phyloP scores from a whole-genome alignment of 2,113 vertebrate species.

The Podarcis muralis region DNA sequence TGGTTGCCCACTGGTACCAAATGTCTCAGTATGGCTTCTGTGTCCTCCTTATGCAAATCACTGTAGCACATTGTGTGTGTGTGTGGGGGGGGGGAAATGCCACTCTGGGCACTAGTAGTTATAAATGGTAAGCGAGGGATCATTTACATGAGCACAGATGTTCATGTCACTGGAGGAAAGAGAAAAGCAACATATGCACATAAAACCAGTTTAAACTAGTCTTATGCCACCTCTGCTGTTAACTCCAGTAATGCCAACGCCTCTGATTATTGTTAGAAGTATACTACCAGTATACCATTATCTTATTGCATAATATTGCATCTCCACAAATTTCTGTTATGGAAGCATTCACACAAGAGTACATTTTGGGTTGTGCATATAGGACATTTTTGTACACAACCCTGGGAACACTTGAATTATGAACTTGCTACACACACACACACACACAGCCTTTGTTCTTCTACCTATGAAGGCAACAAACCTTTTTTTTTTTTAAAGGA shows the following conservation, averaged over 20 bases:
- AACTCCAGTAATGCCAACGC: background rate
- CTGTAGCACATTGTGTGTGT: background rate
- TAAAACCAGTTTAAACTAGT: background rate
- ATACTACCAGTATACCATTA: background rate
- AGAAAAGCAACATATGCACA: background rate
- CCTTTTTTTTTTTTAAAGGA: background rate
- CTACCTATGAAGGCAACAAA: slow-evolving; percentile 28
- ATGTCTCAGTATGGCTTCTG: background rate
- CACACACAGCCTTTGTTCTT: background rate
- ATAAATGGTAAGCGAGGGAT: background rate
- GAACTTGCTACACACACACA: background rate
- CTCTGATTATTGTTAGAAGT: no score
- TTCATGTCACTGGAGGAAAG: background rate
- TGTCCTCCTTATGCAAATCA: background rate
- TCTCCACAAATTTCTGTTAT: background rate
- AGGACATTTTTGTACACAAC: background rate
- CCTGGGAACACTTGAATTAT: background rate
- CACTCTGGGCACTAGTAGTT: background rate
- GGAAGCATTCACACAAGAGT: background rate
- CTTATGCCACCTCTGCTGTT: background rate
- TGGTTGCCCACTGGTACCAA: background rate
- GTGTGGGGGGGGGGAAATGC: background rate
- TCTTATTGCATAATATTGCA: background rate
- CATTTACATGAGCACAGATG: background rate
- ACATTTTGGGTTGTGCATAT: background rate